Percentiles rank a stretch among this genome's conserved stretches.
Evolutionary conservation across 1,140 invertebrate species (phyloP).

Genomic region (Drosophila pseudoananassae): DNA sequence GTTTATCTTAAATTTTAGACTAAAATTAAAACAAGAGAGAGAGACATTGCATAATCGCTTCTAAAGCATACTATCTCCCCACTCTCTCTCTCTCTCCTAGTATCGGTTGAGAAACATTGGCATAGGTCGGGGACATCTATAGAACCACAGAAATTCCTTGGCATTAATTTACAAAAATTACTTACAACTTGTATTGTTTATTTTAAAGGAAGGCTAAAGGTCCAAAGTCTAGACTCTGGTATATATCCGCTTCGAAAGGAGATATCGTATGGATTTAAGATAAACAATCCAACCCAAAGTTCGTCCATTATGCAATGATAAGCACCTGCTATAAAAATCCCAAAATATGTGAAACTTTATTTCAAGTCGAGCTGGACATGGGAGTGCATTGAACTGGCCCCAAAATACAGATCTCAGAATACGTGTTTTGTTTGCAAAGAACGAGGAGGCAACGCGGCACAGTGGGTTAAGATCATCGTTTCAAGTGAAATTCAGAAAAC

Average conservation of each 20-base stretch:
- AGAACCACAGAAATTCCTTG: slow-evolving; percentile 23
- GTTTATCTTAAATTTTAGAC: slow-evolving; percentile 60
- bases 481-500: not conserved
- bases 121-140: slow-evolving; percentile 56
- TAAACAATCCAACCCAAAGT: slow-evolving; percentile 37
- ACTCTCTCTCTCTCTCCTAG: slow-evolving; percentile 3
- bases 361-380: slow-evolving; percentile 1
- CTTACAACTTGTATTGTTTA: slow-evolving; percentile 5
- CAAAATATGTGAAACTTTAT: slow-evolving; percentile 24
- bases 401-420: slow-evolving; percentile 38
- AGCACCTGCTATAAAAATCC: slow-evolving; percentile 9
- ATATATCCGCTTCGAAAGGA: slow-evolving; percentile 21
- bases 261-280: slow-evolving; percentile 30
- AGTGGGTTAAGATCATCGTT: not conserved
- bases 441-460: slow-evolving; percentile 16
- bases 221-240: slow-evolving; percentile 23
- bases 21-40: slow-evolving; percentile 26
- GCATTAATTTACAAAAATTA: slow-evolving; percentile 31
- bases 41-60: slow-evolving; percentile 52
- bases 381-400: slow-evolving; percentile 52
- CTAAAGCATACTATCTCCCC: not conserved
- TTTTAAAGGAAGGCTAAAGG: not conserved
- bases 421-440: slow-evolving; percentile 58
- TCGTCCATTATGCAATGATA: slow-evolving; percentile 30
- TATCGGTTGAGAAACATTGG: slow-evolving; percentile 48